Evolutionary conservation across 2,888 invertebrate species (phyloP).

Genomic region (Charanyca ferruginea): DNA sequence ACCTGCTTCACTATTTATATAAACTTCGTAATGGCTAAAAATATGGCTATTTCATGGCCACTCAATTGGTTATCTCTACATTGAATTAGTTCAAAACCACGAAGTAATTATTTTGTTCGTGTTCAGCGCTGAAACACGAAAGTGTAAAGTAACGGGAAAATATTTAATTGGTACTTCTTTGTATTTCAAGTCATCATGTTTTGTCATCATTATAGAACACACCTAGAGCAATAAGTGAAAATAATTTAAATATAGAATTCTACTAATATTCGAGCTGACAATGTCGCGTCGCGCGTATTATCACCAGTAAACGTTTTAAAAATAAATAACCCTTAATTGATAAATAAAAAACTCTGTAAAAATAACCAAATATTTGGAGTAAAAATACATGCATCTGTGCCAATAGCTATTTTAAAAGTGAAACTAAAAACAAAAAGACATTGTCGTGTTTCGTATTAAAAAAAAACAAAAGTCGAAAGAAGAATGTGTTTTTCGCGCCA

Average conservation of each 20-base stretch:
- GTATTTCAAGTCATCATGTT: neutral
- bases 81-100: slow-evolving; percentile 29
- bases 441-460: slow-evolving; percentile 15
- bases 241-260: slow-evolving; percentile 75
- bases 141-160: neutral
- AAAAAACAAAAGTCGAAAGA: slow-evolving; percentile 32
- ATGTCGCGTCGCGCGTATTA: slow-evolving; percentile 83
- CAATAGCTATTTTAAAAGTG: slow-evolving; percentile 40
- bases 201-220: slow-evolving; percentile 74
- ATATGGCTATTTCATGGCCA: slow-evolving; percentile 37
- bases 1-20: slow-evolving; percentile 35
- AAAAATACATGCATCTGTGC: slow-evolving; percentile 45
- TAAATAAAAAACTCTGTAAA: slow-evolving; percentile 12
- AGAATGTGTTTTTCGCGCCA: slow-evolving; percentile 37
- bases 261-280: slow-evolving; percentile 85
- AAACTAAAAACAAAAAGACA: slow-evolving; percentile 29
- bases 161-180: slow-evolving; percentile 15
- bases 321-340: slow-evolving; percentile 59
- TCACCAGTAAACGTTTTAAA: slow-evolving; percentile 69
- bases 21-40: slow-evolving; percentile 32
- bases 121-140: neutral
- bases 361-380: slow-evolving; percentile 13
- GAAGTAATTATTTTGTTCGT: neutral
- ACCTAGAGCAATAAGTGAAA: slow-evolving; percentile 68
- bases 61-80: slow-evolving; percentile 13